Conservation (phyloP, 2,797 vertebrate genomes). For the Scyliorhinus canicula region DNA sequence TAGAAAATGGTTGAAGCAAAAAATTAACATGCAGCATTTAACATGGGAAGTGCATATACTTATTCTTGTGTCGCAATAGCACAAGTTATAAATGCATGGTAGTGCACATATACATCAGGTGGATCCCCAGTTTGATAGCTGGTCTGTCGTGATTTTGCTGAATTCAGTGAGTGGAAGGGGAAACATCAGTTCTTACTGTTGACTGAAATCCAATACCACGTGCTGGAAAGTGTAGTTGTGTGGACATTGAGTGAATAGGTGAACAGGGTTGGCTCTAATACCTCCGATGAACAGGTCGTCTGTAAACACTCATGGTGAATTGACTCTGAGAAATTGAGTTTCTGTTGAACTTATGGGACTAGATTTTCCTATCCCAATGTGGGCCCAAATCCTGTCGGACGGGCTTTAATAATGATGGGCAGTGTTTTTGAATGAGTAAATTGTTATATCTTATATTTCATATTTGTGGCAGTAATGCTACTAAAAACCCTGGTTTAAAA, state of each 20-base stretch:
- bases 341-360: neutral
- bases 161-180: neutral
- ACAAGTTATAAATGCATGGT: neutral
- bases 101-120: neutral
- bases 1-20: neutral
- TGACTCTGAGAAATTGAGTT: neutral
- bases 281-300: neutral
- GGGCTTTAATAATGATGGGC: no score
- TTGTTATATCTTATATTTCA: no score
- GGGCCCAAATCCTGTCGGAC: no score
- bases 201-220: neutral
- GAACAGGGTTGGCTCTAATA: neutral
- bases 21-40: neutral
- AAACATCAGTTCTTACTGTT: neutral
- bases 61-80: neutral
- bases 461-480: no score
- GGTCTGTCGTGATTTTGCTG: neutral
- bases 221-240: neutral
- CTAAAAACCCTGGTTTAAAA: no score
- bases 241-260: neutral
- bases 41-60: neutral
- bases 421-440: no score
- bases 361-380: no score
- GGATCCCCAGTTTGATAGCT: neutral
- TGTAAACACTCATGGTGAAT: neutral